Evolutionary conservation across 2,797 vertebrate genomes (phyloP), one percentile per base, ranked within the genome.

Genomic region (Antrozous pallidus): DNA sequence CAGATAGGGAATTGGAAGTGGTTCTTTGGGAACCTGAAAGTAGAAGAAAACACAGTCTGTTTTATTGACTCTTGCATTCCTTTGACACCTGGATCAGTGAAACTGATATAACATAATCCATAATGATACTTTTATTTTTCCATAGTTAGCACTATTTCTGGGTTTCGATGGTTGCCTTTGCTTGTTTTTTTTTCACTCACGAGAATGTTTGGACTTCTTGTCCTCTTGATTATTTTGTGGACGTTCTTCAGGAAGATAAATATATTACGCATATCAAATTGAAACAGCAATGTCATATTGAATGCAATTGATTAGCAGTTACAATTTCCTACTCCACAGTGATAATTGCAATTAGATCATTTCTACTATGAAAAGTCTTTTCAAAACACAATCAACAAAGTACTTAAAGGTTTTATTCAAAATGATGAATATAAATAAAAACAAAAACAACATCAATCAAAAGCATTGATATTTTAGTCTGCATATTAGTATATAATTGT

Each of bases 1-100:
- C 78, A 85, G 81, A 85, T 78, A 93, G 93, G 33, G 49, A 91
- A 87, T 93, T 26, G 36, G 18, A 89, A 94, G 90, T 80, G 69
- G 87, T 74, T 94, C 49, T 47, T 71, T 92, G 51, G 36, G 26
- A 51, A 4, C 22, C 4, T n/a, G 33, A 92, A 89, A 88, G 33
- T 47, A 71, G 79, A 67, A 91, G 42, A 86, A 88, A 87, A 80
- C 16, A 69, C 5, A 56, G 3, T 82, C 38, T 91, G 2, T 38
- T 8, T 90, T 92, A 78, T 24, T 95, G 83, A 90, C 58, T 79
- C 77, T 78, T 9, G 56, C 13, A 58, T 91, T 95, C 38, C 31
- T 94, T 88, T 56, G 83, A 82, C 73, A 92, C 91, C 26, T 91
- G 77, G 36, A 93, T 91, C 24, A 56, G 45, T 70, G 74, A 95